Percentiles rank a stretch among this genome's conserved stretches.
Conservation (phyloP, 2,797 vertebrate genomes). For the Meda fulgida region DNA sequence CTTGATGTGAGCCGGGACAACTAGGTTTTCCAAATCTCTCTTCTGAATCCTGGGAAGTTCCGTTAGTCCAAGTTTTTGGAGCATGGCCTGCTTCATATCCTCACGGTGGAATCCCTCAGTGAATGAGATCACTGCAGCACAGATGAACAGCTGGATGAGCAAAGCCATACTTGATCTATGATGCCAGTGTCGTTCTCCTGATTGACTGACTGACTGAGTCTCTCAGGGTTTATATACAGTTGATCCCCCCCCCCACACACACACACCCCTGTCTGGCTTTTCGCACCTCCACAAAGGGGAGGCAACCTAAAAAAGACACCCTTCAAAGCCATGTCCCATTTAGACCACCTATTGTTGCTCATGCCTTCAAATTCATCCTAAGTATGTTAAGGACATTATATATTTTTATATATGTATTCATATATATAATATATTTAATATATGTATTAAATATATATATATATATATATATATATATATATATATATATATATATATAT, state of each 20-base stretch:
- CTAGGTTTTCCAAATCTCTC: conserved; percentile 73
- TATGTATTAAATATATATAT: not conserved
- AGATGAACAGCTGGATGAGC: conserved; percentile 63
- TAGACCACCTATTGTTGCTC: conserved; percentile 66
- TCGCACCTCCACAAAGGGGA: conserved; percentile 62
- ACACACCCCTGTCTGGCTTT: conserved; percentile 51
- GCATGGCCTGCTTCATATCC: conserved; percentile 70
- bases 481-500: not conserved
- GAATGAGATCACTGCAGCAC: conserved; percentile 50
- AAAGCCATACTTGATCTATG: conserved; percentile 56
- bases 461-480: too few species aligned
- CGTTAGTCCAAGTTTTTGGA: conserved; percentile 74
- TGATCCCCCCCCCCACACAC: not conserved
- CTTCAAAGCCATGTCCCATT: conserved; percentile 71
- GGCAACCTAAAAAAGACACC: conserved; percentile 62
- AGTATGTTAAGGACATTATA: not conserved
- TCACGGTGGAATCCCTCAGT: conserved; percentile 65
- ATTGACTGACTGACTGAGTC: conserved; percentile 30
- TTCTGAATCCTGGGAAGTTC: conserved; percentile 71
- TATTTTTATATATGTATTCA: not conserved
- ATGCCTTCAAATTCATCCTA: conserved; percentile 53
- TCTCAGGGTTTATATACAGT: conserved; percentile 59
- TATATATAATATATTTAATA: not conserved
- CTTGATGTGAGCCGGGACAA: conserved; percentile 75
- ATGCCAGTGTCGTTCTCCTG: conserved; percentile 53